Evolutionary conservation across 1,140 invertebrate species (phyloP).

Genomic region (Heterodera schachtii): DNA sequence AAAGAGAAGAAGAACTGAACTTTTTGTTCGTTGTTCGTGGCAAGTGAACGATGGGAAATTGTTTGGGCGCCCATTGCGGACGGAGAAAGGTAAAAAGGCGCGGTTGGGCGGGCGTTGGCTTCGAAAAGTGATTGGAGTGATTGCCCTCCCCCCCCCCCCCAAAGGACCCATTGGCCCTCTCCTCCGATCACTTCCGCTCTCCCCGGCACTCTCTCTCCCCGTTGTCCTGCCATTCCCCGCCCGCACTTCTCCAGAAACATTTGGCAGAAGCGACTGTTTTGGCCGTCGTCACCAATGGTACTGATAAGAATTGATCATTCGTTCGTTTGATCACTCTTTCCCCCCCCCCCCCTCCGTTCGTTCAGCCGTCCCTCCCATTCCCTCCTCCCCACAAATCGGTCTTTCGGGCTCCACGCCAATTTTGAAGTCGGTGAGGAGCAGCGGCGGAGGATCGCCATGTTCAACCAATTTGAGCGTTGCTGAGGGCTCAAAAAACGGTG

Average conservation of each 20-base stretch:
- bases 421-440: conserved; percentile 20
- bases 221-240: background rate
- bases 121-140: background rate
- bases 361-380: background rate
- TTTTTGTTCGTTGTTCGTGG: background rate
- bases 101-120: background rate
- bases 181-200: background rate
- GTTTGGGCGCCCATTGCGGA: conserved; percentile 1
- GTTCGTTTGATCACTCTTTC: too few species aligned
- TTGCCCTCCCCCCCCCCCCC: too few species aligned
- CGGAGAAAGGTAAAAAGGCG: background rate
- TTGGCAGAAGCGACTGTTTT: background rate
- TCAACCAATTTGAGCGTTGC: conserved; percentile 23
- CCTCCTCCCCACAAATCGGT: background rate
- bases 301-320: background rate
- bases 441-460: conserved; percentile 27
- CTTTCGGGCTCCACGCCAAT: background rate
- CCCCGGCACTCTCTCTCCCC: background rate
- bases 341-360: background rate
- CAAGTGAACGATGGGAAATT: background rate
- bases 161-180: background rate
- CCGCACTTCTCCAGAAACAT: conserved; percentile 24
- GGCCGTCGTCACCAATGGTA: background rate
- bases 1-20: background rate
- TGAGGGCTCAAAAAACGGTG: background rate